A percentile compares a stretch with the other conserved stretches of the same genome.
These are phyloP conservation scores for Epinephelus malabaricus DNA, from an alignment of 2,797 vertebrate genomes.

Conservation along the genomic window DNA sequence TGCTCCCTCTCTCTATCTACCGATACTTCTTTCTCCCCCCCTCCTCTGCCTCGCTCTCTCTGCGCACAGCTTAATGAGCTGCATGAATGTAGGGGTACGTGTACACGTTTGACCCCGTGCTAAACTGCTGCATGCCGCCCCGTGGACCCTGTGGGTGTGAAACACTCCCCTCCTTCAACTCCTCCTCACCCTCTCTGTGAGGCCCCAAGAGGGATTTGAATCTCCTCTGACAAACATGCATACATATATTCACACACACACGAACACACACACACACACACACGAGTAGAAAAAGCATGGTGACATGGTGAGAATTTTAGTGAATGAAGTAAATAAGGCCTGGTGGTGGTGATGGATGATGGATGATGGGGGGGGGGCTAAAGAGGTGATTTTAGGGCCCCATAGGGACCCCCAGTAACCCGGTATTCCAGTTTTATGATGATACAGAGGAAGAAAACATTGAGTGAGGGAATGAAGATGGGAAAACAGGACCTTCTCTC, in stretches of 20 bases:
- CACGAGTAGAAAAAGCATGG: conserved; percentile 17
- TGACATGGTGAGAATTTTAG: conserved; percentile 58
- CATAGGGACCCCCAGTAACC: conserved; percentile 40
- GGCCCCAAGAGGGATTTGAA: conserved; percentile 51
- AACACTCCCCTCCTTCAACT: conserved; percentile 6
- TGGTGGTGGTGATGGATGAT: conserved; percentile 19
- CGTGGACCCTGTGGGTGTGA: conserved; percentile 65
- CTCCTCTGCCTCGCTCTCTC: conserved; percentile 8
- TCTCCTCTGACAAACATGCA: conserved; percentile 17
- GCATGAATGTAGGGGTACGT: conserved; percentile 66
- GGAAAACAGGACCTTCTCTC: background rate
- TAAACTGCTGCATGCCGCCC: conserved; percentile 75
- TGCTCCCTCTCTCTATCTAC: conserved; percentile 69
- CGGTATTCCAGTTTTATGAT: conserved; percentile 29
- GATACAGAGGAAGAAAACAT: conserved; percentile 18
- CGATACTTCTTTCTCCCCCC: conserved; percentile 29
- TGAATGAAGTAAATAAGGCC: conserved; percentile 47
- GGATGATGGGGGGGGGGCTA: conserved; percentile 16
- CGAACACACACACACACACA: conserved; percentile 6
- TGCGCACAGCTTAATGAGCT: conserved; percentile 72
- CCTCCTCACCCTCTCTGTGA: conserved; percentile 34
- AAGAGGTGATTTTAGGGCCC: conserved; percentile 57
- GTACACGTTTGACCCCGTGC: conserved; percentile 76
- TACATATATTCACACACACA: conserved; percentile 7
- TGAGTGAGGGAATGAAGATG: conserved; percentile 37